Conservation (phyloP, 2,113 vertebrate species). For the Nothoprocta perdicaria region DNA sequence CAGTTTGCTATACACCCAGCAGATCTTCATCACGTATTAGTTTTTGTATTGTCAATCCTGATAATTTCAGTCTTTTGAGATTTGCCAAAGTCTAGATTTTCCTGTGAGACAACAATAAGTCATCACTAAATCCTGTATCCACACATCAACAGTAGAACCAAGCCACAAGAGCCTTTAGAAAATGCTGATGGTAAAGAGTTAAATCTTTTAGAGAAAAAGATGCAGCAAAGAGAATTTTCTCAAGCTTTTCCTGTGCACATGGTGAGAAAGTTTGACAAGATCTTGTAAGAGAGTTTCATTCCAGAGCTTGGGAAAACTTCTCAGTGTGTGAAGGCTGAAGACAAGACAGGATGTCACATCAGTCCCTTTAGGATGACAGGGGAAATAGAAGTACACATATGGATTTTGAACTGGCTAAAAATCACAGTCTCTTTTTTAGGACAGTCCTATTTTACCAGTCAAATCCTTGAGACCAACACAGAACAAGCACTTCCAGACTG, state of each 20-base stretch:
- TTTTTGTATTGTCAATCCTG: background rate
- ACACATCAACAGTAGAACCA: background rate
- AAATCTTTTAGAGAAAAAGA: background rate
- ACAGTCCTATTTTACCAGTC: background rate
- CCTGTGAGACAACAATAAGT: background rate
- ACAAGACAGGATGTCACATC: slow-evolving; percentile 49
- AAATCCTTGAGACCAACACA: background rate
- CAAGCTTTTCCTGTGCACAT: slow-evolving; percentile 19
- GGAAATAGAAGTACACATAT: background rate
- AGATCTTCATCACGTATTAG: background rate
- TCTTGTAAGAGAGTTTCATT: background rate
- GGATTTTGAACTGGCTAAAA: background rate
- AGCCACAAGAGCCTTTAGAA: background rate
- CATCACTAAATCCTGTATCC: background rate
- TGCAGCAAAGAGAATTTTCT: slow-evolving; percentile 50
- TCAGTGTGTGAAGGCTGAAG: background rate
- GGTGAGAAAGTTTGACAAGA: slow-evolving; percentile 52
- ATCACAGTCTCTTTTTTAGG: background rate
- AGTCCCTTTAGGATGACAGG: background rate
- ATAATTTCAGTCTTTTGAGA: background rate
- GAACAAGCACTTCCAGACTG: background rate
- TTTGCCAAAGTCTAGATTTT: accelerated
- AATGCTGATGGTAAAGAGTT: background rate
- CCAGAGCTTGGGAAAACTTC: slow-evolving; percentile 59
- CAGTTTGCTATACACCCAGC: background rate